Evolutionary conservation across 2,113 vertebrate species (phyloP).

Genomic region (Miniopterus natalensis): DNA sequence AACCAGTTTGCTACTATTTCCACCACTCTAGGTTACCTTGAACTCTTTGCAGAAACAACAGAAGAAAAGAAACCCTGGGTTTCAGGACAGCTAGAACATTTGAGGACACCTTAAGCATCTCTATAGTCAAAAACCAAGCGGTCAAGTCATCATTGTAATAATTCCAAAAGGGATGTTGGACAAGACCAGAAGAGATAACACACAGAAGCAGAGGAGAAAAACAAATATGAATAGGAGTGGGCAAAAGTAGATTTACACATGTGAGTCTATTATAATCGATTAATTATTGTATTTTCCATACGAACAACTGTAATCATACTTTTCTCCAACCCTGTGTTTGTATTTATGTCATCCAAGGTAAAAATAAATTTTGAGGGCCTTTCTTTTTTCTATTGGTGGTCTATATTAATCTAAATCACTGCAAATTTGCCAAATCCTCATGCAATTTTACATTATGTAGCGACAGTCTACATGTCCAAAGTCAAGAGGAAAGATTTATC

Average conservation of each 20-base stretch:
- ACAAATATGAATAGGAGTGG: not conserved
- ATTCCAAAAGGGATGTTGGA: not conserved
- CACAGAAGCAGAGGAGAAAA: not conserved
- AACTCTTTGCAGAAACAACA: constrained; percentile 31
- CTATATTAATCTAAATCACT: not conserved
- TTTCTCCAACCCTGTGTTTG: not conserved
- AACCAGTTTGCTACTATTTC: not conserved
- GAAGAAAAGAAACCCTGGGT: not conserved
- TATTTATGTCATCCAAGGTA: not conserved
- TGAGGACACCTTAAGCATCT: not conserved
- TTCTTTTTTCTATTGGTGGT: not conserved
- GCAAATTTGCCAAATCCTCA: not conserved
- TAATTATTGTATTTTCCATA: not conserved
- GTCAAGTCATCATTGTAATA: not conserved
- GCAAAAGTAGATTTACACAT: not conserved
- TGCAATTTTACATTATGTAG: not conserved
- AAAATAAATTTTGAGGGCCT: not conserved
- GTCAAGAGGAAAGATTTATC: not conserved
- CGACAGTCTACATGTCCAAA: not conserved
- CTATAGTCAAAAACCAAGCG: not conserved
- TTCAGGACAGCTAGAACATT: not conserved
- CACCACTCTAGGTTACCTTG: not conserved
- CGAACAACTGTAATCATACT: not conserved
- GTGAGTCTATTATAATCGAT: not conserved
- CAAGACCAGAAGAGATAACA: not conserved